These are phyloP conservation scores for Gandaritis pyraliata DNA, from an alignment of 2,888 invertebrate genomes.

Conservation along the genomic window DNA sequence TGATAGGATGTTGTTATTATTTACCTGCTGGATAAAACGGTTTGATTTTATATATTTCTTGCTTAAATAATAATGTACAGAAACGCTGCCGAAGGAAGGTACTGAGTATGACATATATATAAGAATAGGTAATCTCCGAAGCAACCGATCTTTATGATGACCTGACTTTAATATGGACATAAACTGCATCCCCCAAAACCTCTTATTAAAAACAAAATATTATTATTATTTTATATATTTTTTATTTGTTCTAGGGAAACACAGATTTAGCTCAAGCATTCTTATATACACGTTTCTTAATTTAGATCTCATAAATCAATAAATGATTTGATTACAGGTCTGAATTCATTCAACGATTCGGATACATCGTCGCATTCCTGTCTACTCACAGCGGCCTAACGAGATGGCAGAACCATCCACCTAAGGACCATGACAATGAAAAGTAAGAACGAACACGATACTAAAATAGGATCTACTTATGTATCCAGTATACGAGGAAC, in stretches of 20 bases:
- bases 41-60: slow-evolving; percentile 3
- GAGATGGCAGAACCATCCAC: slow-evolving; percentile 91
- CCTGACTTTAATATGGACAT: not conserved
- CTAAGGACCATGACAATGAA: slow-evolving; percentile 68
- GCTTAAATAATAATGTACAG: slow-evolving; percentile 3
- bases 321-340: slow-evolving; percentile 84
- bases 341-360: slow-evolving; percentile 92
- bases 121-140: not conserved
- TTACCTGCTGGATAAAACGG: slow-evolving; percentile 14
- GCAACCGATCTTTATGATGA: not conserved
- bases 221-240: no score
- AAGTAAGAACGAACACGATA: slow-evolving; percentile 54
- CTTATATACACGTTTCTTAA: no score
- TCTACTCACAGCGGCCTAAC: slow-evolving; percentile 96
- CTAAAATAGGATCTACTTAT: not conserved
- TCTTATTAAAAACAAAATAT: no score
- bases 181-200: no score
- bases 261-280: not conserved
- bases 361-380: slow-evolving; percentile 93
- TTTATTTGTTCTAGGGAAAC: not conserved
- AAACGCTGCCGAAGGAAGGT: slow-evolving; percentile 26
- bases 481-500: not conserved
- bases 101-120: slow-evolving; percentile 8
- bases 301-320: no score
- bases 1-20: not conserved